phyloP scores from a whole-genome alignment of 2,797 vertebrate species.

The Galago senegalensis region DNA sequence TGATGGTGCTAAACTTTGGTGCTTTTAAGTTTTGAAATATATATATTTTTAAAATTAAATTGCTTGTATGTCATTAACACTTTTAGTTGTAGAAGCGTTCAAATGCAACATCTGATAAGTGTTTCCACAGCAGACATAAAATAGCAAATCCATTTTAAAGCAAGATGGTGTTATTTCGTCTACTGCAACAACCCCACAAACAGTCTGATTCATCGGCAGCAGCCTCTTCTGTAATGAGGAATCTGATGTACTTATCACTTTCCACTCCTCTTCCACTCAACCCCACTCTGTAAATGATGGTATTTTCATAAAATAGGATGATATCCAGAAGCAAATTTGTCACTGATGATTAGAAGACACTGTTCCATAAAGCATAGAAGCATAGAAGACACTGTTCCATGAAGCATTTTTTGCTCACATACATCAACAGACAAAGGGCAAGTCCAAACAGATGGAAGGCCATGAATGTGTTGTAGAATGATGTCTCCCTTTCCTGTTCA shows the following conservation, averaged over 20 bases:
- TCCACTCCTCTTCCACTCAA: background rate
- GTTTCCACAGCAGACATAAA: conserved; percentile 24
- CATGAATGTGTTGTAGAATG: background rate
- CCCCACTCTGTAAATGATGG: background rate
- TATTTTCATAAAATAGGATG: conserved; percentile 46
- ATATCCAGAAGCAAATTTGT: conserved; percentile 50
- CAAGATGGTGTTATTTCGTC: background rate
- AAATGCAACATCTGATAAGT: background rate
- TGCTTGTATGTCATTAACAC: background rate
- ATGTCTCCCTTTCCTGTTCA: background rate
- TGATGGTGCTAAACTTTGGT: background rate
- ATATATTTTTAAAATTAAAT: conserved; percentile 43
- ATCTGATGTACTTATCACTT: background rate
- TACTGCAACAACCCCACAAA: background rate
- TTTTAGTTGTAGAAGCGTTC: background rate
- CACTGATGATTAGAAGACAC: conserved; percentile 5
- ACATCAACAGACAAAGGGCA: conserved; percentile 18
- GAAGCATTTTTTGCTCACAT: conserved; percentile 27
- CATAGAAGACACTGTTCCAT: background rate
- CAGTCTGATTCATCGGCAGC: background rate
- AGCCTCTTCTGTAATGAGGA: background rate
- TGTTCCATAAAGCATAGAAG: background rate
- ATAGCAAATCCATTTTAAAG: background rate
- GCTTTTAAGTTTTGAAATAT: background rate
- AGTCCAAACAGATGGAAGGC: conserved; percentile 38